Percentiles rank a stretch among this genome's conserved stretches.
Conservation (phyloP, 2,888 invertebrate genomes). For the Plebejus argus region DNA sequence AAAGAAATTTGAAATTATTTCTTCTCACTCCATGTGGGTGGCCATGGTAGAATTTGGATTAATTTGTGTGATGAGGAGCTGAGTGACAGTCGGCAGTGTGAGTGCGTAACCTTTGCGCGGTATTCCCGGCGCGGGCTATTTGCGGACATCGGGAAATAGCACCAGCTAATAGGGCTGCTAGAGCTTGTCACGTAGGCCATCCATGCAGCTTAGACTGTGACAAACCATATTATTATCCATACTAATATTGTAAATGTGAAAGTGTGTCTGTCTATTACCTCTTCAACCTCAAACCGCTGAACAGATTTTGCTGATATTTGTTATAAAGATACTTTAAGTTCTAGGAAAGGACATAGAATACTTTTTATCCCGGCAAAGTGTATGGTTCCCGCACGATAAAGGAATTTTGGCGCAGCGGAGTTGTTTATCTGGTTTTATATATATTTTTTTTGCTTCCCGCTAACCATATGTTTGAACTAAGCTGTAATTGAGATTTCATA, state of each 20-base stretch:
- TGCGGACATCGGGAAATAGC: conserved; percentile 51
- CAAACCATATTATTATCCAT: not conserved
- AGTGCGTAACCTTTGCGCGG: conserved; percentile 58
- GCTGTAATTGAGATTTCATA: not conserved
- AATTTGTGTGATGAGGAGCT: not conserved
- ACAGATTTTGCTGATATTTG: no score
- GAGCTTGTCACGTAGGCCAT: not conserved
- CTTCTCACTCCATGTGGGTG: not conserved
- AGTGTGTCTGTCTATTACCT: no score
- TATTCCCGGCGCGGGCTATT: conserved; percentile 59
- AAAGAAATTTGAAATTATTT: not conserved
- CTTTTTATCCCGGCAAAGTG: no score
- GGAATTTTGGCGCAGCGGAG: no score
- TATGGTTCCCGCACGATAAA: no score
- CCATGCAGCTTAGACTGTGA: not conserved
- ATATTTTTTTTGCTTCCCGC: no score
- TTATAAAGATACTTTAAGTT: no score
- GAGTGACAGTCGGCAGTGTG: conserved; percentile 21
- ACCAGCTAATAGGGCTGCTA: conserved; percentile 40
- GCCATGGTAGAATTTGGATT: not conserved
- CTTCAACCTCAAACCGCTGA: no score
- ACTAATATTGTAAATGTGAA: no score
- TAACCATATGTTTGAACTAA: not conserved
- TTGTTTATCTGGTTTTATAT: no score
- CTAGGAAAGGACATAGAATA: no score